Conservation (phyloP, 2,113 vertebrate genomes). For the Gymnorhina tibicen region DNA sequence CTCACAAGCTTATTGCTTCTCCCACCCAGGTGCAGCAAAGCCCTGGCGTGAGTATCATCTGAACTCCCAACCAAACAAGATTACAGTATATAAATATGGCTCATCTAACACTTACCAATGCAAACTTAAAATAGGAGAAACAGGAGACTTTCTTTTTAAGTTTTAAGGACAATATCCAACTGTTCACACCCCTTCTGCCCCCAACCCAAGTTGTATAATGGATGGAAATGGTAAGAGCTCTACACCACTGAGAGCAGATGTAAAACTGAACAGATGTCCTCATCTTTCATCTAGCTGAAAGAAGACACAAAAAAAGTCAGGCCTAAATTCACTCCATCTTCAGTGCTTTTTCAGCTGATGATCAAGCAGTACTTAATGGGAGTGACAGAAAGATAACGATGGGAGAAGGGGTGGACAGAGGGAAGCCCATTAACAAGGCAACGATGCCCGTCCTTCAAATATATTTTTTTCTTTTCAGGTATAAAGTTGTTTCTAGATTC, state of each 20-base stretch:
- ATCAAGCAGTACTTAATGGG: neutral
- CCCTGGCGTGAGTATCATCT: neutral
- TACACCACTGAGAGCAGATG: neutral
- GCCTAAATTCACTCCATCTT: neutral
- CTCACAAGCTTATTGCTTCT: neutral
- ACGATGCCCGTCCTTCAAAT: neutral
- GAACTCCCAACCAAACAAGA: neutral
- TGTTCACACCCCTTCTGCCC: neutral
- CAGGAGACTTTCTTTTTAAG: neutral
- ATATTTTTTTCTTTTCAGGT: neutral
- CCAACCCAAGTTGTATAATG: neutral
- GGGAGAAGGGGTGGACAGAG: neutral
- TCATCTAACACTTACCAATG: neutral
- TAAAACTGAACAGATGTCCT: neutral
- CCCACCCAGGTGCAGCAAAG: neutral
- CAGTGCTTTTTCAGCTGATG: neutral
- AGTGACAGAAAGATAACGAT: neutral
- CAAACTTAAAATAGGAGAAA: neutral
- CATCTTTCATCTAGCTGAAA: neutral
- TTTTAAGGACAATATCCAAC: neutral
- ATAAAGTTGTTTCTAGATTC: neutral
- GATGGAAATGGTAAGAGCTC: neutral
- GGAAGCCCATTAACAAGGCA: neutral
- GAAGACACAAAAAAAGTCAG: neutral
- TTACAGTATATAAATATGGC: neutral